These are phyloP conservation scores for Leptinotarsa defecta DNA, from an alignment of 1,140 invertebrate genomes.

Conservation along the genomic window DNA sequence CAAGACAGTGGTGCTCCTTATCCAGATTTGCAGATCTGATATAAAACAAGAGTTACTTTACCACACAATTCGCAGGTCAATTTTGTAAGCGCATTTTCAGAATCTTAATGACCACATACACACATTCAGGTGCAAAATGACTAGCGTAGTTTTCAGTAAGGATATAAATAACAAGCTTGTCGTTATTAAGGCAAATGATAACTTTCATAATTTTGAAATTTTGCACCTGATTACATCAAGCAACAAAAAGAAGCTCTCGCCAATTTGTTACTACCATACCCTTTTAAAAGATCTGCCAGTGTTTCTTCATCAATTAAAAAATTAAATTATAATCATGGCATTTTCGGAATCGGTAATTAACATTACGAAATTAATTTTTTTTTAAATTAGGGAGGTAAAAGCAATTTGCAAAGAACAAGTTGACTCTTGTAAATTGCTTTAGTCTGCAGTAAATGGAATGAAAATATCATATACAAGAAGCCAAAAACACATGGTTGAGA, in stretches of 20 bases:
- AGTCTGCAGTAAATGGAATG: no score
- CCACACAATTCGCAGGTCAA: no score
- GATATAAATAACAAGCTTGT: neutral
- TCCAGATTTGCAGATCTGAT: no score
- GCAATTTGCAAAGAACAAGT: no score
- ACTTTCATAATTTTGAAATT: neutral
- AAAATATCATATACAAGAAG: no score
- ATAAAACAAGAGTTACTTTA: no score
- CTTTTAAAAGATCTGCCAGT: neutral
- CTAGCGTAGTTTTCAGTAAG: neutral
- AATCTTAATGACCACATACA: conserved; percentile 3
- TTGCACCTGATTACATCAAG: conserved; percentile 8
- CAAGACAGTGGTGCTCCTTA: no score
- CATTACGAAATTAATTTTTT: neutral
- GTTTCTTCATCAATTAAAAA: neutral
- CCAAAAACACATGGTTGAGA: no score
- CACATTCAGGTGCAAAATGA: conserved; percentile 8
- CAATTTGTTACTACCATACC: neutral
- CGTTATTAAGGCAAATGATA: neutral
- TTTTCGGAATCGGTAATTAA: neutral
- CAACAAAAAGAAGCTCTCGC: neutral
- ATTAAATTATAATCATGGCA: neutral
- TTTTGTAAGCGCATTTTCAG: neutral
- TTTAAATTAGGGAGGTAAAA: no score
- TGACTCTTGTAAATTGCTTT: no score